Base-by-base conservation (phyloP, 2,888 invertebrate species). In the Perizoma affinitatum region DNA sequence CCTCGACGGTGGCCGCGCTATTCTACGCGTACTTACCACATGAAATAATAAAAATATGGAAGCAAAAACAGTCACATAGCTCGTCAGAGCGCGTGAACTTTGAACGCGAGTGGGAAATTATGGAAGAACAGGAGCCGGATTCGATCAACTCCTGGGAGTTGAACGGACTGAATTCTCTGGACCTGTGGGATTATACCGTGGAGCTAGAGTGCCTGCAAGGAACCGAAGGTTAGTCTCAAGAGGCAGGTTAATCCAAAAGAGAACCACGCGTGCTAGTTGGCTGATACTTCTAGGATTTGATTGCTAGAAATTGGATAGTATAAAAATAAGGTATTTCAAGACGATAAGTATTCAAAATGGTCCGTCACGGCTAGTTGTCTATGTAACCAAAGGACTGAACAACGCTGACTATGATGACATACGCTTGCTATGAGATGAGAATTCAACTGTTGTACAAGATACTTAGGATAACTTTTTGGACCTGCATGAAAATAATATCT, bases 151-250 rank as follows among this genome's bases (percentile, higher is more conserved):
- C 92, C 8, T 93, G 93, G 93, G 93, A 93, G 82, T 79, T 90
- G 74, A 93, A 90, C 79, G 93, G 94, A 64, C 86, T 95, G 71
- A 95, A 94, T 79, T 96, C 96, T 54, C 86, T 96, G 84, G 96
- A 96, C 83, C 95, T 95, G 76, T 97, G 96, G 96, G 96, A 96
- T 93, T 97, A 96, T 83, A 95, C 96, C 50, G 96, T 96, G 74
- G 96, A 96, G 83, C 88, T 96, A 87, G 96, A 96, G 83, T 96
- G 96, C 84, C 92, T 96, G 73, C 94, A 95, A 83, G 96, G 95
- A 75, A 95, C 95, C 68, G 94, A 96, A 96, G 96, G 96, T 96
- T 86, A 86, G 90, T 86, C 41, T 38, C 38, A 7, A 38, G 1
- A 38, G 22, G 22, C 22, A 22, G 22, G 22, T 22, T 22, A 22